Evolutionary conservation across 2,888 invertebrate species (phyloP), one percentile per base, ranked within the genome.

Genomic region (Lasiommata megera): DNA sequence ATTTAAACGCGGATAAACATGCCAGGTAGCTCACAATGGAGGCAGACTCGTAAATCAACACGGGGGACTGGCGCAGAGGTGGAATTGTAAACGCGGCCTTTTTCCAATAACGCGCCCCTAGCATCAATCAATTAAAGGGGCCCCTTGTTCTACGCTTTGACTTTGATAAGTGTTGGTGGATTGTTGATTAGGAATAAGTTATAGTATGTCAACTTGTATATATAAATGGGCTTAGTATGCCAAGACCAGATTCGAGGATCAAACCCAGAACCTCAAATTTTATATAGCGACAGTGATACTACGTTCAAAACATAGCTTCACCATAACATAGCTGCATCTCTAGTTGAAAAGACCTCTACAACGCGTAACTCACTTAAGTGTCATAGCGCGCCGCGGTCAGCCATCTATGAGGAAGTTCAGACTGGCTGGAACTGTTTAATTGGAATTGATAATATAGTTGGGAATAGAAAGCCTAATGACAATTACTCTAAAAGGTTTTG

Each of bases 41-140:
- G 53, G 36, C 38, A 9, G 12, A 34, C 44, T 50, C 63, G 64
- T 70, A 70, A 67, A 71, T 69, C 69, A 69, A 64, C 56, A 59
- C 51, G 62, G 57, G 61, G 54, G 59, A 62, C 60, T n/a, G 31
- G 58, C 51, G 63, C 62, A 58, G 60, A 65, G 66, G 69, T 65
- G 63, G 63, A 66, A 65, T 64, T 64, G 67, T 65, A 67, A 64
- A 67, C 64, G 64, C 61, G 61, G 64, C 64, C 61, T 65, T 65
- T 46, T 65, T 59, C 69, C 67, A 66, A 69, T 68, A 68, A 67
- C 58, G 61, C 63, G 60, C 63, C 70, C 70, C 64, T 74, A 68
- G 70, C 70, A 72, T 74, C 67, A 67, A 69, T 70, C 67, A 70
- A 71, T 69, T 71, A 76, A 75, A 69, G 12, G 44, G 63, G 61